Evolutionary conservation across 2,888 invertebrate species (phyloP), one percentile per base, ranked within the genome.

Genomic region (Oscheius sp.): DNA sequence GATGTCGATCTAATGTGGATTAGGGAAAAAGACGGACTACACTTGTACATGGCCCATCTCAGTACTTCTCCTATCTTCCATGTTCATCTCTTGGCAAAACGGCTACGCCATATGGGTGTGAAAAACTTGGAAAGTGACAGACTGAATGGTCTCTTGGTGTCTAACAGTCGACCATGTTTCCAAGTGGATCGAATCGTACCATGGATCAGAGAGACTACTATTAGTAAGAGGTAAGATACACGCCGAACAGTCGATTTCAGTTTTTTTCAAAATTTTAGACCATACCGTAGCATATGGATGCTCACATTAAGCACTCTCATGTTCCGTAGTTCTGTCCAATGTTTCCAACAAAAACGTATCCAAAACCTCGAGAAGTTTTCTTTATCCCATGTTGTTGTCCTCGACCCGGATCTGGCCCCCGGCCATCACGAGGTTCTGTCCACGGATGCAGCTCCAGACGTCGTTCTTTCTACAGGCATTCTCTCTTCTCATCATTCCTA

Each of bases 1-100:
- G 68, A 68, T 4, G 13, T 68, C 35, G 68, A 68, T 68, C 37
- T 68, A 9, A 35, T 68, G 13, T 68, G 68, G 68, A 13, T 55
- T 37, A 11, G 37, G 13, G 21, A 13, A 55, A 9, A 55, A 55
- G 21, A 21, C 32, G 29, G 21, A 2, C 55, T 9, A 2, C 9
- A 53, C 33, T 21, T 68, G 7, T 68, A 37, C 42, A 29, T 68
- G 37, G 42, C 13, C n/a, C 9, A 68, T 29, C 57, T 68, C 13
- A 11, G 35, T n/a, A 7, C 53, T 3, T 55, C 68, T n/a, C 53
- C 68, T 3, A 35, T 37, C 10, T 68, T 68, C 33, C 55, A 68
- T 55, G 42, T 68, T 13, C 55, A 68, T 21, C 33, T 53, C 9
- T 53, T 68, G 35, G 35, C 68, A 13, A 53, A 68, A 35, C 32